phyloP scores from a whole-genome alignment of 2,888 invertebrate genomes.

The Thereva unica region DNA sequence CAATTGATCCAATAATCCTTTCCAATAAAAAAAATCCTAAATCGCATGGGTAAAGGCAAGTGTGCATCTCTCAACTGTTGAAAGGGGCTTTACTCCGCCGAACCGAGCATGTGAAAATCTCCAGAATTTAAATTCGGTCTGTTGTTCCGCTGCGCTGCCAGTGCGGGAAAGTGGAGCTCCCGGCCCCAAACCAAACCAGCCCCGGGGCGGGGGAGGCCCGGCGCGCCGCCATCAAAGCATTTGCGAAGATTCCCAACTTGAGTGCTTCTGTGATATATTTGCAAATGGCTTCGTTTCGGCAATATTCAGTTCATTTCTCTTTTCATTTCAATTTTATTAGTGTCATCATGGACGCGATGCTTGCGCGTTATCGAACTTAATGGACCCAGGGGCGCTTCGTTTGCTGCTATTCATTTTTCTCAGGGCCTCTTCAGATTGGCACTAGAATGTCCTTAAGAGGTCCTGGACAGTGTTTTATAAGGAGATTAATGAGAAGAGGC shows the following conservation, averaged over 20 bases:
- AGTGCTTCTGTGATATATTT: slow-evolving; percentile 18
- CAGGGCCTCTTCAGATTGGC: neutral
- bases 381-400: slow-evolving; percentile 8
- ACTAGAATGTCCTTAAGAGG: too few species aligned
- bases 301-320: slow-evolving; percentile 24
- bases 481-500: too few species aligned
- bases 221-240: neutral
- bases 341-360: slow-evolving; percentile 25
- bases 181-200: too few species aligned
- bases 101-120: too few species aligned
- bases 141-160: too few species aligned
- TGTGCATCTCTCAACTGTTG: slow-evolving; percentile 11
- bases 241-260: neutral
- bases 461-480: too few species aligned
- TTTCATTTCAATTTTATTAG: slow-evolving; percentile 31
- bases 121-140: too few species aligned
- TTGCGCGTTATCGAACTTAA: slow-evolving; percentile 22
- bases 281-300: slow-evolving; percentile 9
- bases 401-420: slow-evolving; percentile 6
- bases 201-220: too few species aligned
- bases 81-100: too few species aligned
- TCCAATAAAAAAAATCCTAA: slow-evolving; percentile 20
- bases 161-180: too few species aligned
- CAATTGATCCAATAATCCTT: slow-evolving; percentile 23
- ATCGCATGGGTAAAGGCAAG: slow-evolving; percentile 27